Base-by-base conservation (phyloP, 2,113 vertebrate species). In the Elephas maximus region DNA sequence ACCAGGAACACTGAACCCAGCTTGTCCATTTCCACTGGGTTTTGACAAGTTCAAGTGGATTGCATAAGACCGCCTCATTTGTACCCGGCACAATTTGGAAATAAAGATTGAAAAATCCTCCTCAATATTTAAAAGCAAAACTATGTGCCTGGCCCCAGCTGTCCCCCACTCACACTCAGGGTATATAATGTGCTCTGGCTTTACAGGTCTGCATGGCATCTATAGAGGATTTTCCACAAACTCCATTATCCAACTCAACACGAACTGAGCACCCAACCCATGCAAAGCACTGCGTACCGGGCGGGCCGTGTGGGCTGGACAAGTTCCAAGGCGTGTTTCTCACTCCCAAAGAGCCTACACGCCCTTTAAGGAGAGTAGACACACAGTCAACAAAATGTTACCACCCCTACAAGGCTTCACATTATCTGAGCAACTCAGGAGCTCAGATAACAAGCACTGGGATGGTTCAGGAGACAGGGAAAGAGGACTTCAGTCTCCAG, bases 91-190 rank as follows among this genome's bases (percentile, higher is more conserved):
- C 28, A 17, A 6, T 44, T 2, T 20, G 24, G 74, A 85, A 45
- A 69, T 6, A 23, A 74, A 81, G 57, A n/a, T 6, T 0, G 9
- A 15, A 10, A n/a, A 79, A 17, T 5, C 37, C 48, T 48, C 45
- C 26, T 33, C 20, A 1, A 5, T 63, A n/a, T 53, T 30, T 86
- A 57, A 86, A 48, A 28, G 9, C 24, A 28, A 81, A 48, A 23
- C 18, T 62, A 5, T 10, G 51, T 15, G 4, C 33, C 73, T 88
- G 2, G 0, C 57, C 30, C 15, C 48, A 21, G 45, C 21, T 0
- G 0, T 18, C 53, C 23, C 15, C 24, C 0, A 0, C 12, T 26
- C 37, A 28, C 1, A 30, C n/a, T 8, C 1, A 7, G 28, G 77
- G 77, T n/a, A 63, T 41, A 28, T 2, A 17, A 67, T 0, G 0